These are phyloP conservation scores for Stercorarius parasiticus DNA, from an alignment of 2,113 vertebrate species.

Conservation along the genomic window DNA sequence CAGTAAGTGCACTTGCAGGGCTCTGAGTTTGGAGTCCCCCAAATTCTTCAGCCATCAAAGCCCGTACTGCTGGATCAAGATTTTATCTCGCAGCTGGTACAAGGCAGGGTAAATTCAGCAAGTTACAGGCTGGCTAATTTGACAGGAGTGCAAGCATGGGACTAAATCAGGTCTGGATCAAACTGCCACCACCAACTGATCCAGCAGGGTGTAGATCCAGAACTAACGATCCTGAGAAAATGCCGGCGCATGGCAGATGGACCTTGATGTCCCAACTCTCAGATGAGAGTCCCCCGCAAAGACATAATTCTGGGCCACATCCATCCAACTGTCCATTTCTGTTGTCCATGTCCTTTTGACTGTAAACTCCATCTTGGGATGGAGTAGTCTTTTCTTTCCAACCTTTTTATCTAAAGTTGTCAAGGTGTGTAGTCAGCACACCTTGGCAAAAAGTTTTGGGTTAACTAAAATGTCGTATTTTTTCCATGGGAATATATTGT, in stretches of 20 bases:
- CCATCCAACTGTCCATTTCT: background rate
- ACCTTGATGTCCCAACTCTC: background rate
- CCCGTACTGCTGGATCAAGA: background rate
- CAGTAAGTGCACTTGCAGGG: background rate
- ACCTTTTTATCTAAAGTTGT: background rate
- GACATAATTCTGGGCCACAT: background rate
- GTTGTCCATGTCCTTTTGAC: background rate
- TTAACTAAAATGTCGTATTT: background rate
- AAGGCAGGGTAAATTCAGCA: background rate
- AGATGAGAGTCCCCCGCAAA: rapidly evolving
- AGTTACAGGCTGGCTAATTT: background rate
- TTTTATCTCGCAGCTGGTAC: background rate
- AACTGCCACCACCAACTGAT: rapidly evolving
- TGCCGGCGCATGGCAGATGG: background rate
- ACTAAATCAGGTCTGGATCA: background rate
- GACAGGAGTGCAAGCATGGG: background rate
- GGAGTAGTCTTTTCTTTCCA: background rate
- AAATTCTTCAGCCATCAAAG: background rate
- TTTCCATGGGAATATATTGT: background rate
- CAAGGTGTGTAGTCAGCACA: background rate
- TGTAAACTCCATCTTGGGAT: background rate
- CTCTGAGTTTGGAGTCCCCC: background rate
- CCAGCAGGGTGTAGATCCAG: background rate
- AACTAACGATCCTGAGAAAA: background rate
- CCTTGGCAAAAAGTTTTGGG: background rate